phyloP scores from a whole-genome alignment of 2,797 vertebrate genomes.

The Peromyscus attwateri region DNA sequence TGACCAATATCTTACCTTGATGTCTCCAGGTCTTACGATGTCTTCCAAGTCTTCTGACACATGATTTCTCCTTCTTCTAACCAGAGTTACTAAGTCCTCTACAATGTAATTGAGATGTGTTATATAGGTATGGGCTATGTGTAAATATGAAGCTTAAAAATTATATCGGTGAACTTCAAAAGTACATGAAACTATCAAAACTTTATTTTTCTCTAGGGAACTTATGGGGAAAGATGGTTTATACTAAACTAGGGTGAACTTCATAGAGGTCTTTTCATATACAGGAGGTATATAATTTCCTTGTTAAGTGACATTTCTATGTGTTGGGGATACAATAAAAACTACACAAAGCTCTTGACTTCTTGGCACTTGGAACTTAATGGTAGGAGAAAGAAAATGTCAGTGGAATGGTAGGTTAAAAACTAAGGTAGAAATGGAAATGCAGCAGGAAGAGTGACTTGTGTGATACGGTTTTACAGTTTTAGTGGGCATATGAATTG shows the following conservation, averaged over 20 bases:
- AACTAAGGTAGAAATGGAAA: slow-evolving; percentile 53
- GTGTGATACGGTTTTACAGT: slow-evolving; percentile 13
- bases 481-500: slow-evolving; percentile 53
- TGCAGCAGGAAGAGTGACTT: not conserved
- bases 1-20: not conserved
- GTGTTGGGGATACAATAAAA: slow-evolving; percentile 25
- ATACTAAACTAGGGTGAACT: slow-evolving; percentile 23
- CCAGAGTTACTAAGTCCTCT: slow-evolving; percentile 8
- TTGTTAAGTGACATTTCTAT: not conserved
- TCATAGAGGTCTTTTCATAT: slow-evolving; percentile 13
- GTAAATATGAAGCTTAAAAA: slow-evolving; percentile 56
- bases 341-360: not conserved
- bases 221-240: slow-evolving; percentile 6
- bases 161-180: slow-evolving; percentile 5
- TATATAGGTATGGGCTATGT: not conserved
- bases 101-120: not conserved
- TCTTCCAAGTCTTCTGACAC: slow-evolving; percentile 19
- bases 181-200: slow-evolving; percentile 8
- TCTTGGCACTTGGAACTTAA: slow-evolving; percentile 11
- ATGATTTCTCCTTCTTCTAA: slow-evolving; percentile 5
- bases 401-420: slow-evolving; percentile 23
- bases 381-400: slow-evolving; percentile 52
- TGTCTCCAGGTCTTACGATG: not conserved
- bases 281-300: slow-evolving; percentile 35
- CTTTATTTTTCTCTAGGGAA: slow-evolving; percentile 37